phyloP scores from a whole-genome alignment of 2,113 vertebrate species.

The Chloebia gouldiae region DNA sequence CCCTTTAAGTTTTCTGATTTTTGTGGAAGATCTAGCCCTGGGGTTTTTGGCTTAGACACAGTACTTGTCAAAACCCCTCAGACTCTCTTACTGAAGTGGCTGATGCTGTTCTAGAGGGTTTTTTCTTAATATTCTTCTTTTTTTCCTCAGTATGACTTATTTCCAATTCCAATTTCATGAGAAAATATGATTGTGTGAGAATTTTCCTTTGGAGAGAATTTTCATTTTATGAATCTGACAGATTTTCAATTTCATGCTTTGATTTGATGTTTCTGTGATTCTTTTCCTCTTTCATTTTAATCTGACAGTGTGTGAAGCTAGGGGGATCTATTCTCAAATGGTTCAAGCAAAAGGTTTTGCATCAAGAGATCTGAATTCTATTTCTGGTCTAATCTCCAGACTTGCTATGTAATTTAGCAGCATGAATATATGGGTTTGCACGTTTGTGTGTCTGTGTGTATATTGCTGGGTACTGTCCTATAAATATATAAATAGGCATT shows the following conservation, averaged over 20 bases:
- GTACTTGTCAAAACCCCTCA: constrained; percentile 56
- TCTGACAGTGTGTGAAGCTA: constrained; percentile 60
- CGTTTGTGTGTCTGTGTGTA: neutral
- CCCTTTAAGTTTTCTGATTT: constrained; percentile 45
- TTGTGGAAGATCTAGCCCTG: constrained; percentile 30
- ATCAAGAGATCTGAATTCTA: constrained; percentile 8
- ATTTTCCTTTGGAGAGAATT: constrained; percentile 69
- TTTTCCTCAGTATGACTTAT: constrained; percentile 19
- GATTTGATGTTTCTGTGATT: constrained; percentile 70
- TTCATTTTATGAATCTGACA: constrained; percentile 70
- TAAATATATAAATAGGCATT: neutral
- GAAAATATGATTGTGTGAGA: constrained; percentile 65
- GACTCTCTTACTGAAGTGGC: constrained; percentile 26
- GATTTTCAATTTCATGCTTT: constrained; percentile 73
- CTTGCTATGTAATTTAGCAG: neutral
- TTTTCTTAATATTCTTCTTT: neutral
- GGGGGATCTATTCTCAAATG: constrained; percentile 42
- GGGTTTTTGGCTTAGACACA: constrained; percentile 49
- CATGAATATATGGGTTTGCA: neutral
- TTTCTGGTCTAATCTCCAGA: constrained; percentile 25
- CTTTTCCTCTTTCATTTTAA: constrained; percentile 54
- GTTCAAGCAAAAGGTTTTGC: constrained; percentile 9
- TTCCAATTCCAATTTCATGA: constrained; percentile 49
- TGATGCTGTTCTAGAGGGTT: neutral
- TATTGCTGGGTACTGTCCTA: neutral